These are phyloP conservation scores for Meda fulgida DNA, from an alignment of 2,797 vertebrate genomes.

Conservation along the genomic window DNA sequence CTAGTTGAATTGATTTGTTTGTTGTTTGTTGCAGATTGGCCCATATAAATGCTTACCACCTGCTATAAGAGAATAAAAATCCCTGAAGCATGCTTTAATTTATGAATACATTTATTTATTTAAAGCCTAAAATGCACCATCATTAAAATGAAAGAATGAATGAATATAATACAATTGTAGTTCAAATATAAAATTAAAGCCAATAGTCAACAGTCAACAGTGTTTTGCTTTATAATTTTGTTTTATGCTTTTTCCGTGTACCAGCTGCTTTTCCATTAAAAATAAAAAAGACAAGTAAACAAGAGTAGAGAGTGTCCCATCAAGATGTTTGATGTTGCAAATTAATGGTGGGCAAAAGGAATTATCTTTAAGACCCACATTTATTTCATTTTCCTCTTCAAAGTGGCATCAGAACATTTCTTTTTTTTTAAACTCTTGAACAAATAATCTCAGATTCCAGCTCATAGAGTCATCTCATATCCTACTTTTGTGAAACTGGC, in stretches of 20 bases:
- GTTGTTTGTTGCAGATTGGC: neutral
- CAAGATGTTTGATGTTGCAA: neutral
- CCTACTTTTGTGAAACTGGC: neutral
- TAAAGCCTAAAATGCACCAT: neutral
- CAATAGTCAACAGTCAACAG: neutral
- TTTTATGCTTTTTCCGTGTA: neutral
- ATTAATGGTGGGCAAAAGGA: neutral
- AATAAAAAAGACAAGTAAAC: neutral
- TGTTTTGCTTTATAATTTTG: neutral
- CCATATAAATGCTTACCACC: neutral
- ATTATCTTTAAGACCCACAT: neutral
- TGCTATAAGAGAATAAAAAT: neutral
- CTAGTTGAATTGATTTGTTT: slow-evolving; percentile 11
- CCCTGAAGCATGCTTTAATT: slow-evolving; percentile 26
- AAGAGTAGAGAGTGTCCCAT: neutral
- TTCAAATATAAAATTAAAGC: neutral
- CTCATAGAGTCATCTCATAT: neutral
- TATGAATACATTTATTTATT: neutral
- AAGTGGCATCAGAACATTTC: neutral
- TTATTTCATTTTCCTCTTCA: neutral
- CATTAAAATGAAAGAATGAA: neutral
- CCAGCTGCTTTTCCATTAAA: neutral
- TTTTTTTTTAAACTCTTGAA: neutral
- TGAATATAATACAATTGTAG: neutral
- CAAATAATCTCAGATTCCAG: neutral